A percentile compares a stretch with the other conserved stretches of the same genome.
phyloP scores from a whole-genome alignment of 2,113 vertebrate species.

The Hypanus sabinus region DNA sequence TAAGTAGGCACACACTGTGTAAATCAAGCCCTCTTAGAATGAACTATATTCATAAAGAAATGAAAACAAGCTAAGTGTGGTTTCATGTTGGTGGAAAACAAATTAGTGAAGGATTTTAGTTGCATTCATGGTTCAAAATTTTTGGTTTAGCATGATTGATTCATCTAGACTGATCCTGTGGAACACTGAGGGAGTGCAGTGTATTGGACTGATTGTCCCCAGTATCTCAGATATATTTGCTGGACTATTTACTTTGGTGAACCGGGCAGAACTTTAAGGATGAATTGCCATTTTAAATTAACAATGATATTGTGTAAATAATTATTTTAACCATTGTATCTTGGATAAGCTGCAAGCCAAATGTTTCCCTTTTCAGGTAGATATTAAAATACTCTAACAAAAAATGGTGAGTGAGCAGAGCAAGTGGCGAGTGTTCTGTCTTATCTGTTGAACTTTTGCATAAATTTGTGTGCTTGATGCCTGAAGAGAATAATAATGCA shows the following conservation, averaged over 20 bases:
- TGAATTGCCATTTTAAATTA: background rate
- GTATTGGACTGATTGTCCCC: background rate
- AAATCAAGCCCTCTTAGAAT: background rate
- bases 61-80: background rate
- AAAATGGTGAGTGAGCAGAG: background rate
- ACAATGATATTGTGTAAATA: background rate
- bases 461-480: no score
- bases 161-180: background rate
- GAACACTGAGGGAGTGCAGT: background rate
- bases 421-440: background rate
- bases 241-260: no score
- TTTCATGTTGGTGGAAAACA: background rate
- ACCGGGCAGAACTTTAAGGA: background rate
- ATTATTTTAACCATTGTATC: background rate
- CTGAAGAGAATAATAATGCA: background rate
- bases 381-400: background rate
- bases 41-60: background rate
- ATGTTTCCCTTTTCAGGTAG: background rate
- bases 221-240: no score
- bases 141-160: background rate
- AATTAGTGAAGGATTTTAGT: background rate
- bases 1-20: background rate
- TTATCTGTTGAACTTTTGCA: background rate
- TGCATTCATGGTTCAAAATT: background rate
- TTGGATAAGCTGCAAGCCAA: background rate